Percentiles rank a stretch among this genome's conserved stretches.
Evolutionary conservation across 2,797 vertebrate genomes (phyloP).

Genomic region (Poeciliopsis infans): DNA sequence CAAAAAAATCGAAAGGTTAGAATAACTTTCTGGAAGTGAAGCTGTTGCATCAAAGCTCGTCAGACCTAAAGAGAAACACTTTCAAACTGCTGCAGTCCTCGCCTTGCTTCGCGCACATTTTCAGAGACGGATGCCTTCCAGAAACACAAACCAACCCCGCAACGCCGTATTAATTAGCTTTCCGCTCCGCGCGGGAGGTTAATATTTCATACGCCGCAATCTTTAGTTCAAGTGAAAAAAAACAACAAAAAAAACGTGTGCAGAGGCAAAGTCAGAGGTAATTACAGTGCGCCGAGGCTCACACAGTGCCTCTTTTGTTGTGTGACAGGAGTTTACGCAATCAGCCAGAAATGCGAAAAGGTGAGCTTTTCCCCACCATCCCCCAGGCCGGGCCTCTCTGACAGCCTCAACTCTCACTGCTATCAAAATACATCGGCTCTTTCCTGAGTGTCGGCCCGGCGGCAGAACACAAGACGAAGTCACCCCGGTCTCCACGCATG

Average conservation of each 20-base stretch:
- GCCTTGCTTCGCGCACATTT: constrained; percentile 17
- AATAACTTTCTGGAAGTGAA: constrained; percentile 14
- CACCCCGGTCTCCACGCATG: constrained; percentile 54
- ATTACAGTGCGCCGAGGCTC: constrained; percentile 55
- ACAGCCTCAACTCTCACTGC: constrained; percentile 77
- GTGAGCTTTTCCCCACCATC: constrained; percentile 62
- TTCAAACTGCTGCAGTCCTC: constrained; percentile 4
- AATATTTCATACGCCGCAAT: constrained; percentile 51
- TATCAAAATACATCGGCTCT: constrained; percentile 75
- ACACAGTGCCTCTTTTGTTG: constrained; percentile 70
- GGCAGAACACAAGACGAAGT: constrained; percentile 65
- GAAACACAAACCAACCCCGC: constrained; percentile 9
- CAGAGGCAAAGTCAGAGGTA: constrained; percentile 52
- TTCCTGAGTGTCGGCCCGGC: constrained; percentile 54
- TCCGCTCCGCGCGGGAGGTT: constrained; percentile 15
- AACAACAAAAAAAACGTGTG: constrained; percentile 22
- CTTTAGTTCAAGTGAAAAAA: constrained; percentile 29
- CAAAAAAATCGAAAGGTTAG: constrained; percentile 14
- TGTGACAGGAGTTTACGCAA: constrained; percentile 74
- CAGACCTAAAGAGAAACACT: neutral
- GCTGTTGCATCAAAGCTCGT: constrained; percentile 3
- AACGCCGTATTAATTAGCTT: constrained; percentile 44
- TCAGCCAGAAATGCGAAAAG: constrained; percentile 76
- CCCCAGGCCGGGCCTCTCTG: constrained; percentile 66
- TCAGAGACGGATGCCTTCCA: constrained; percentile 9